phyloP scores from a whole-genome alignment of 1,140 invertebrate species.

The Oncopodura yosiiana region DNA sequence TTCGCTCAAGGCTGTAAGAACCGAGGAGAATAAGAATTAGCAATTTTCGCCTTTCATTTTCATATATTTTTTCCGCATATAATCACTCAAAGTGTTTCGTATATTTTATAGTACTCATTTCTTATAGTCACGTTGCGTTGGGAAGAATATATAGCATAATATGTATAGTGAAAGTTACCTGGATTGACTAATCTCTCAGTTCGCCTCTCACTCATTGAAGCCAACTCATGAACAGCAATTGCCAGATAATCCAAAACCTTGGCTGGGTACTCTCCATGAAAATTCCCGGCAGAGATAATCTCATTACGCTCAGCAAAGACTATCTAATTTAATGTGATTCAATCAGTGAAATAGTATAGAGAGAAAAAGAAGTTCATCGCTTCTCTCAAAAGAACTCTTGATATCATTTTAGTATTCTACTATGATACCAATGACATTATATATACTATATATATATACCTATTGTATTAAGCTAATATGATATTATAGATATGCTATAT shows the following conservation, averaged over 20 bases:
- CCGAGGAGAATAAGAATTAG: constrained; percentile 6
- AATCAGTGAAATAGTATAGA: no score
- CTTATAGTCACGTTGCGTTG: not conserved
- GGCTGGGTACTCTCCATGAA: constrained; percentile 62
- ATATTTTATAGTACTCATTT: not conserved
- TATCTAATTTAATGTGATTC: constrained; percentile 42
- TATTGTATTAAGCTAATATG: no score
- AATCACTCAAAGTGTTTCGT: not conserved
- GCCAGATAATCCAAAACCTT: constrained; percentile 63
- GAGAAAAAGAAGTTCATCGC: constrained; percentile 8
- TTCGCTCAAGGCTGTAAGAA: constrained; percentile 49
- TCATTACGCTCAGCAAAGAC: constrained; percentile 58
- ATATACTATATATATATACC: no score
- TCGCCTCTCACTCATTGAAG: constrained; percentile 60
- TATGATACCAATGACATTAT: no score
- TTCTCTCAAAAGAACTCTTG: no score
- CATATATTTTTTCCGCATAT: no score
- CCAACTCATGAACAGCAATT: constrained; percentile 61
- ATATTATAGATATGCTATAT: no score
- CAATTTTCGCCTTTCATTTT: no score
- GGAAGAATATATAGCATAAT: not conserved
- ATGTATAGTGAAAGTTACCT: constrained; percentile 39
- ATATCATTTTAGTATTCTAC: no score
- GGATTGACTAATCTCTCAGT: constrained; percentile 62
- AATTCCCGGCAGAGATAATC: constrained; percentile 63